A percentile compares a stretch with the other conserved stretches of the same genome.
Evolutionary conservation across 2,113 vertebrate genomes (phyloP).

Genomic region (Nestor notabilis): DNA sequence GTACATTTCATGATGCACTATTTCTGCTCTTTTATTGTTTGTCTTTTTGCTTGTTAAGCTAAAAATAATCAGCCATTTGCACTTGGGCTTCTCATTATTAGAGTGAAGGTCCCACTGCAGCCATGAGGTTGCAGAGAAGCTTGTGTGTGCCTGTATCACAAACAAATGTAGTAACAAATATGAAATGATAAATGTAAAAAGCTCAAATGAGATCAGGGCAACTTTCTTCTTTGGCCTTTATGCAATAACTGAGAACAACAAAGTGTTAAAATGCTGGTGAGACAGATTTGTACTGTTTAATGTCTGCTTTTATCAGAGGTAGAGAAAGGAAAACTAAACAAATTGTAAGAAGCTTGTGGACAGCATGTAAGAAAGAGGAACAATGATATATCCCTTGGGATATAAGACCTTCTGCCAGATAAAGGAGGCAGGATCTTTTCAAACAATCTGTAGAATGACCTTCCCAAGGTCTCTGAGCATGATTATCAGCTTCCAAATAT

Average conservation of each 20-base stretch:
- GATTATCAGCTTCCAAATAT: not conserved
- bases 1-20: constrained; percentile 29
- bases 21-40: constrained; percentile 23
- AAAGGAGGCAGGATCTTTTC: not conserved
- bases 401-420: not conserved
- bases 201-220: not conserved
- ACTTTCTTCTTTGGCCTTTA: not conserved
- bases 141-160: not conserved
- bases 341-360: no score
- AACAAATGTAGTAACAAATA: not conserved
- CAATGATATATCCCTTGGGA: not conserved
- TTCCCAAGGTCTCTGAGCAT: not conserved
- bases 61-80: constrained; percentile 22
- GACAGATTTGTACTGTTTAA: no score
- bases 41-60: constrained; percentile 3
- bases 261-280: not conserved
- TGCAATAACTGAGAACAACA: not conserved
- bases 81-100: not conserved
- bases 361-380: not conserved
- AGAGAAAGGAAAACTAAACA: not conserved
- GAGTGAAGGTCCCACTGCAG: not conserved
- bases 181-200: not conserved
- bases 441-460: not conserved
- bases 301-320: not conserved
- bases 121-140: not conserved